A percentile compares a stretch with the other conserved stretches of the same genome.
These are phyloP conservation scores for Saccostrea cuccullata DNA, from an alignment of 1,140 invertebrate genomes.

Conservation along the genomic window DNA sequence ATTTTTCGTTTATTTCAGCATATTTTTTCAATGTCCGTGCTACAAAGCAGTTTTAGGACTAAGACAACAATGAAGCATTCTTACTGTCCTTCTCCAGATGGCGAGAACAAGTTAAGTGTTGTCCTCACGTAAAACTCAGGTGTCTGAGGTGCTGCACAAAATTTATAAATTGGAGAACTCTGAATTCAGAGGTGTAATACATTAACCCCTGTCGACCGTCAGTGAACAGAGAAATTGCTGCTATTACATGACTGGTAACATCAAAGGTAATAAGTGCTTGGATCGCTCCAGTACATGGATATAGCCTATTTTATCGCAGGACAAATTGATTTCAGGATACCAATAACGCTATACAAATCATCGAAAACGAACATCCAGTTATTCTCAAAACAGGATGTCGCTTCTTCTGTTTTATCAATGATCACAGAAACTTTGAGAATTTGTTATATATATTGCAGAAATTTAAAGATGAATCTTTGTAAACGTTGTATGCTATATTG, in stretches of 20 bases:
- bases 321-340: constrained; percentile 15
- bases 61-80: constrained; percentile 2
- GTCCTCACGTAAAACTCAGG: background rate
- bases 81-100: constrained; percentile 9
- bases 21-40: background rate
- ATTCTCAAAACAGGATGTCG: background rate
- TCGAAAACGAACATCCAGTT: background rate
- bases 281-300: background rate
- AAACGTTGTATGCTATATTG: too few relatives aligned
- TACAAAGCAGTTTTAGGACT: background rate
- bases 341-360: background rate
- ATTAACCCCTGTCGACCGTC: background rate
- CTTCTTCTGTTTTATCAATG: too few relatives aligned
- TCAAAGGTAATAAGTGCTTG: background rate
- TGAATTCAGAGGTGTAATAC: background rate
- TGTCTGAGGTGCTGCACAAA: background rate
- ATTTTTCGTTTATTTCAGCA: background rate
- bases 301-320: constrained; percentile 4
- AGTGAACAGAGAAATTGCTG: constrained; percentile 21
- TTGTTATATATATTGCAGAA: too few relatives aligned
- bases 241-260: background rate
- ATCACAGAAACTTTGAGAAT: too few relatives aligned
- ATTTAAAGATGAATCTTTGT: too few relatives aligned
- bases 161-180: background rate
- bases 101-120: background rate